Evolutionary conservation across 1,140 invertebrate species (phyloP).

Genomic region (Trichonephila inaurata): DNA sequence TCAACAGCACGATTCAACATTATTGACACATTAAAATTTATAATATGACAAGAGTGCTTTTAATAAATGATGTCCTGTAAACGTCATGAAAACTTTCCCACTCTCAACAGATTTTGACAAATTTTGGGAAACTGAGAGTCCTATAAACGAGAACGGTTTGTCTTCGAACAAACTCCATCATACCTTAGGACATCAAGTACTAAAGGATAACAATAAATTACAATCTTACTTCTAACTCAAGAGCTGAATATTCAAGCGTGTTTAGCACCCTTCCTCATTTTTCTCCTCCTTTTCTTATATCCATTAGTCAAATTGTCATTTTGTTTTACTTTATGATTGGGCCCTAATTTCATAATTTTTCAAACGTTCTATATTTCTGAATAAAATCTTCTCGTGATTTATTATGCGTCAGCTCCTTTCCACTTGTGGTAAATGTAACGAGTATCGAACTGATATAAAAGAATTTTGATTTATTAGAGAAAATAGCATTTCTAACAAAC

Average conservation of each 20-base stretch:
- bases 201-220: background rate
- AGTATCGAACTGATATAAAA: background rate
- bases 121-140: background rate
- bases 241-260: background rate
- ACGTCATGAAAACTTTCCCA: background rate
- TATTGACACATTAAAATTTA: background rate
- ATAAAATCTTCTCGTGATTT: background rate
- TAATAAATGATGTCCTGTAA: constrained; percentile 7
- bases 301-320: constrained; percentile 15
- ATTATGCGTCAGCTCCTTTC: background rate
- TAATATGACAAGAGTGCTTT: background rate
- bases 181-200: background rate
- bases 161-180: background rate
- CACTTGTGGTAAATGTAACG: background rate
- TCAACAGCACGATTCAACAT: background rate
- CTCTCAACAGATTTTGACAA: background rate
- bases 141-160: background rate
- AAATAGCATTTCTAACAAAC: background rate
- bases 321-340: constrained; percentile 23
- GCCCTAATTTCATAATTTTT: background rate
- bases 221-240: background rate
- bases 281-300: background rate
- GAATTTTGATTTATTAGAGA: background rate
- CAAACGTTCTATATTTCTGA: background rate
- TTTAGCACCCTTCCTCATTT: background rate